A percentile compares a stretch with the other conserved stretches of the same genome.
Conservation (phyloP, 2,888 invertebrate species). For the Philaethria dido region DNA sequence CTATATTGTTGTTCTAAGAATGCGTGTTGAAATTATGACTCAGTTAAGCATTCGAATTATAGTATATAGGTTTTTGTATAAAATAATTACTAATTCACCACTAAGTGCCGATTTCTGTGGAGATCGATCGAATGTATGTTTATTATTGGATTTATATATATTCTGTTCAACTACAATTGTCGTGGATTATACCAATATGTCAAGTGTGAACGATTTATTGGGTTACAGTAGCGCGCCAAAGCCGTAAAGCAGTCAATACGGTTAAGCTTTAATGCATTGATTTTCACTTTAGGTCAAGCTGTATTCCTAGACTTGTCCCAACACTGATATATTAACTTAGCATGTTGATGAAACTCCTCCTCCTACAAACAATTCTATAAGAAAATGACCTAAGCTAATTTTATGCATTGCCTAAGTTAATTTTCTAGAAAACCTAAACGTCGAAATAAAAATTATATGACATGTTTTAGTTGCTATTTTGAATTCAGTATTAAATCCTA, state of each 20-base stretch:
- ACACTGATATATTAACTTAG: slow-evolving; percentile 34
- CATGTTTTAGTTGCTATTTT: slow-evolving; percentile 12
- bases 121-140: slow-evolving; percentile 10
- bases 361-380: not conserved
- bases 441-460: not conserved
- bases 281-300: slow-evolving; percentile 26
- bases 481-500: not conserved
- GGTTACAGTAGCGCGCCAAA: slow-evolving; percentile 40
- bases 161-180: slow-evolving; percentile 26
- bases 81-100: not conserved
- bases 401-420: not conserved
- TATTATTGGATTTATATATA: slow-evolving; percentile 23
- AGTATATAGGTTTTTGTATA: slow-evolving; percentile 1
- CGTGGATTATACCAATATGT: slow-evolving; percentile 25
- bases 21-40: slow-evolving; percentile 28
- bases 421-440: too few relatives aligned
- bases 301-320: slow-evolving; percentile 19
- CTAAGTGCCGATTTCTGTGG: slow-evolving; percentile 9
- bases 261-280: slow-evolving; percentile 44
- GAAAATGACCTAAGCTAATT: not conserved
- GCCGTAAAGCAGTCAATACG: slow-evolving; percentile 48
- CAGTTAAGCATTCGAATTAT: slow-evolving; percentile 21
- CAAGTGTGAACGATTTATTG: slow-evolving; percentile 39
- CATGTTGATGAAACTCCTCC: slow-evolving; percentile 23
- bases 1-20: slow-evolving; percentile 34